A percentile compares a stretch with the other conserved stretches of the same genome.
phyloP scores from a whole-genome alignment of 2,888 invertebrate species.

The Byasa hedistus region DNA sequence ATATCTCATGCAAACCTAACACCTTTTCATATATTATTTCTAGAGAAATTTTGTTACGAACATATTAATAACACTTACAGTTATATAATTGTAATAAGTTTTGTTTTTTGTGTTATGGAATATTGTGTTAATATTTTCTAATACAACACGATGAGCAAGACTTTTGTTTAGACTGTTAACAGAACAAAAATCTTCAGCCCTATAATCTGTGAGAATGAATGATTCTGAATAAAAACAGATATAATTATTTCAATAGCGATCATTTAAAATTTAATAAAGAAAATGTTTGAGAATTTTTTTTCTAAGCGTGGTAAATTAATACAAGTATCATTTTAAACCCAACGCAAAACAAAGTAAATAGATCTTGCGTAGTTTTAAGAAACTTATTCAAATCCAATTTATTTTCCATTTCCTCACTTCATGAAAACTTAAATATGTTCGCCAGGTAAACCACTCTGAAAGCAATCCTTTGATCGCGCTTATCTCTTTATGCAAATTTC shows the following conservation, averaged over 20 bases:
- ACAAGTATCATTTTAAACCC: constrained; percentile 49
- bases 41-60: background rate
- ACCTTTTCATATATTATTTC: background rate
- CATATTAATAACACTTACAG: too few relatives aligned
- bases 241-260: too few relatives aligned
- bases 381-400: constrained; percentile 77
- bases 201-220: too few relatives aligned
- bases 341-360: constrained; percentile 67
- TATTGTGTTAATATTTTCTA: too few relatives aligned
- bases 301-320: constrained; percentile 47
- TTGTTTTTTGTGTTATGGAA: too few relatives aligned
- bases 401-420: constrained; percentile 79
- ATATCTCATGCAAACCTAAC: constrained; percentile 42
- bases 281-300: constrained; percentile 33
- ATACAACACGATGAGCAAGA: too few relatives aligned
- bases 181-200: too few relatives aligned
- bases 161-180: too few relatives aligned
- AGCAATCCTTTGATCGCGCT: constrained; percentile 76
- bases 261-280: too few relatives aligned
- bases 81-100: too few relatives aligned
- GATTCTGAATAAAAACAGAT: too few relatives aligned
- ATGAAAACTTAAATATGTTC: constrained; percentile 79
- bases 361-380: constrained; percentile 66
- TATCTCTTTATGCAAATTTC: constrained; percentile 73
- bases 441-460: constrained; percentile 76